Evolutionary conservation across 1,140 invertebrate genomes (phyloP), one percentile per base, ranked within the genome.

Genomic region (Drosophila guanche): DNA sequence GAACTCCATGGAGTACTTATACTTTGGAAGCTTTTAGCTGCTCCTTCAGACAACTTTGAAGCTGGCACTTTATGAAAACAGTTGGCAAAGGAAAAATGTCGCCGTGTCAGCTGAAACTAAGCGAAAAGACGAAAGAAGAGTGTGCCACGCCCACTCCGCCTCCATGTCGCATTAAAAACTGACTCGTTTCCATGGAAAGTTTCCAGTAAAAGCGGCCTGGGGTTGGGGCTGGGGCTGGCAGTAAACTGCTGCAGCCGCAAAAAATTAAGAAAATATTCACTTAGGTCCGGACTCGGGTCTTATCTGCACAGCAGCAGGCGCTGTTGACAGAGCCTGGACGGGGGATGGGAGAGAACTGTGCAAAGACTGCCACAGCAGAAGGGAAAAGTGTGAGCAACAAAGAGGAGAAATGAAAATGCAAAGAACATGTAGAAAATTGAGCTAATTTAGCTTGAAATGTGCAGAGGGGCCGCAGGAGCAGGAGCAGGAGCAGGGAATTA

Each of bases 251-350:
- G 77, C 61, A 70, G 54, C 50, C 55, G 77, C 81, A 86, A 68
- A 65, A 75, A 81, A 75, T 77, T 77, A 85, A 65, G 65, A 61
- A 75, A 71, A 81, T 81, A 88, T 88, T 85, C 72, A 86, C 77
- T 81, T 74, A 69, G 62, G 22, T 48, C 43, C 42, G 58, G 46
- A 54, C 45, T 20, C 16, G 2, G 33, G 58, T 68, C 81, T 85
- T 85, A 85, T 85, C 80, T 81, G 8, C 14, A 27, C 27, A 27
- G 48, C 4, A 74, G 33, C 76, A 79, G 76, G 42, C 56, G 22
- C 45, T 51, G 54, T 33, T 23, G 41, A 41, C 22, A 57, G 42
- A 52, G 46, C 37, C 65, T 60, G 45, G 16, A 14, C 14, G 8
- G 42, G 7, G 45, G 48, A 7, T 41, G 6, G 29, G 23, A 51